A percentile compares a stretch with the other conserved stretches of the same genome.
Conservation (phyloP, 1,140 invertebrate species). For the Ditylenchus dipsaci region DNA sequence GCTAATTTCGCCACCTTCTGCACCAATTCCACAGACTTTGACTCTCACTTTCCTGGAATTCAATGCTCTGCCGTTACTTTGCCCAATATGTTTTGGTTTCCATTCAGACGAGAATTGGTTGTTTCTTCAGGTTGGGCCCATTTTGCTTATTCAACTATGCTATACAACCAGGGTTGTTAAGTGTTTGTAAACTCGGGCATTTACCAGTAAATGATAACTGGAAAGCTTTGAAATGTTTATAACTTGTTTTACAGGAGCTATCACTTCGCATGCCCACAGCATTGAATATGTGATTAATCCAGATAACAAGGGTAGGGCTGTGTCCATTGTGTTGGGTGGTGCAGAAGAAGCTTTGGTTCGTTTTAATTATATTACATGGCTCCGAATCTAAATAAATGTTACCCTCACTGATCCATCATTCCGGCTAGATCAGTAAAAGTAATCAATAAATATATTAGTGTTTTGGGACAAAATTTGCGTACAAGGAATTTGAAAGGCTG, state of each 20-base stretch:
- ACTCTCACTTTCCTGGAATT: slow-evolving; percentile 73
- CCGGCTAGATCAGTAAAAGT: too few species aligned
- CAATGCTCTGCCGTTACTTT: slow-evolving; percentile 71
- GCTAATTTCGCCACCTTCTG: slow-evolving; percentile 64
- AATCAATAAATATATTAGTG: too few species aligned
- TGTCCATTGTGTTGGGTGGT: slow-evolving; percentile 58
- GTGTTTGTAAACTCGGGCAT: too few species aligned
- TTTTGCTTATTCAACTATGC: too few species aligned
- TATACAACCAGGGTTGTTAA: too few species aligned
- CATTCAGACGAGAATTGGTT: slow-evolving; percentile 72
- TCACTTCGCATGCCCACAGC: slow-evolving; percentile 46
- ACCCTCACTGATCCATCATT: too few species aligned
- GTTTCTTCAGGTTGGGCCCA: slow-evolving; percentile 25
- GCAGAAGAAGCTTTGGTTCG: slow-evolving; percentile 59
- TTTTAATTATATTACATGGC: too few species aligned
- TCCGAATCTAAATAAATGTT: too few species aligned
- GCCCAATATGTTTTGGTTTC: slow-evolving; percentile 74
- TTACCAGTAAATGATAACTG: too few species aligned
- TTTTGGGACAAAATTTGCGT: too few species aligned
- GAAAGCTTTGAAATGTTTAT: too few species aligned
- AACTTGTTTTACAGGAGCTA: slow-evolving; percentile 12
- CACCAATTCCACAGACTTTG: slow-evolving; percentile 71
- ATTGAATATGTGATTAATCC: slow-evolving; percentile 61
- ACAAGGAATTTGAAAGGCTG: too few species aligned
- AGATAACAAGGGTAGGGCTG: slow-evolving; percentile 27